These are phyloP conservation scores for Parthenolecanium corni DNA, from an alignment of 2,888 invertebrate genomes.

Conservation along the genomic window DNA sequence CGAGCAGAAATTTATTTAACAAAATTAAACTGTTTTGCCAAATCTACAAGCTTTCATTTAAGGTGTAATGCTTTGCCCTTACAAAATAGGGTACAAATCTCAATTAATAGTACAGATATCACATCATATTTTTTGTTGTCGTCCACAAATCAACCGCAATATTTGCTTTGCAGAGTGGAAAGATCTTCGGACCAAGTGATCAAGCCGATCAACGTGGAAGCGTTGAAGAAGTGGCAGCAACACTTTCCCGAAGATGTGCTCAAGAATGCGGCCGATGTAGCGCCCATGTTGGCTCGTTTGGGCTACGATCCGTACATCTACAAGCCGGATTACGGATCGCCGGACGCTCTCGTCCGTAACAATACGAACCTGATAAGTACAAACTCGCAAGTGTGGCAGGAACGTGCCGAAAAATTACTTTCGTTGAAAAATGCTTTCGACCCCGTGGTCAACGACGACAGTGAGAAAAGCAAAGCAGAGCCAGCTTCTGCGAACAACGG, in stretches of 20 bases:
- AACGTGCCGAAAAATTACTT: conserved; percentile 14
- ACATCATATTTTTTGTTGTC: too few relatives aligned
- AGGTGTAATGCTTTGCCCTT: too few relatives aligned
- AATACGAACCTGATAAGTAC: conserved; percentile 14
- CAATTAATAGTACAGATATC: too few relatives aligned
- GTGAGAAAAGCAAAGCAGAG: too few relatives aligned
- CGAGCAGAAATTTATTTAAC: too few relatives aligned
- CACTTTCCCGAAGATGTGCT: conserved; percentile 83
- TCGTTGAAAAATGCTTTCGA: background rate
- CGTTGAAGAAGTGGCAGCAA: conserved; percentile 84
- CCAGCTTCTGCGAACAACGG: too few relatives aligned
- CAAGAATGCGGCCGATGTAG: conserved; percentile 80
- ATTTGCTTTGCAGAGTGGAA: conserved; percentile 85
- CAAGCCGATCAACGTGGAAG: conserved; percentile 93
- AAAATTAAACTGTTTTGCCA: too few relatives aligned
- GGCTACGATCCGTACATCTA: conserved; percentile 95
- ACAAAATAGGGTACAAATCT: too few relatives aligned
- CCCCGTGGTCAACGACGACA: background rate
- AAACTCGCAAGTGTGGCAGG: conserved; percentile 16
- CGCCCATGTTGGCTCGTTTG: conserved; percentile 77
- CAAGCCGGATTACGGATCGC: conserved; percentile 86
- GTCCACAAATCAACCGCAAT: too few relatives aligned
- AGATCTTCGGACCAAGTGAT: conserved; percentile 97
- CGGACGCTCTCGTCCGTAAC: conserved; percentile 43
- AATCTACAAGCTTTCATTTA: too few relatives aligned